phyloP scores from a whole-genome alignment of 2,113 vertebrate species.

The Oryzias curvinotus region DNA sequence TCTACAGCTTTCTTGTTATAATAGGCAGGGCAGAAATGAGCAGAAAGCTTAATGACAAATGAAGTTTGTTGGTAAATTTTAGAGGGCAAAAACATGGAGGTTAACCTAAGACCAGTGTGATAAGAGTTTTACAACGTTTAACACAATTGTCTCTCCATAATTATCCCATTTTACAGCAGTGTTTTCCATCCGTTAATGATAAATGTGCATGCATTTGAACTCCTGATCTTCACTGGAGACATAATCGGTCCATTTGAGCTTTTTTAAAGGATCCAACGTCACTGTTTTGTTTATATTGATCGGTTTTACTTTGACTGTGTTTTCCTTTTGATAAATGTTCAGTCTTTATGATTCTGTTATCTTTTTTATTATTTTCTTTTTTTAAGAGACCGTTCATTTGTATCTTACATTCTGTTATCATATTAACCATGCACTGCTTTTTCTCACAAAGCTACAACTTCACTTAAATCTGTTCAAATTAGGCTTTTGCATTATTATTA shows the following conservation, averaged over 20 bases:
- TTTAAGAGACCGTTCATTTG: not conserved
- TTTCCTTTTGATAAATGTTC: not conserved
- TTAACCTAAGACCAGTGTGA: too few relatives aligned
- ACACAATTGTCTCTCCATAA: not conserved
- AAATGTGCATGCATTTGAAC: slow-evolving; percentile 15
- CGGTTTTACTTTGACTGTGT: not conserved
- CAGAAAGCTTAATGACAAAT: too few relatives aligned
- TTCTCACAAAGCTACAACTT: not conserved
- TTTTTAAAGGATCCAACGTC: slow-evolving; percentile 14
- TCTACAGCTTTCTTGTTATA: too few relatives aligned
- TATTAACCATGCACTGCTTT: not conserved
- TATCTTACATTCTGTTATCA: not conserved
- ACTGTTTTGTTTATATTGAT: slow-evolving; percentile 26
- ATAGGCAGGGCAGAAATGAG: too few relatives aligned
- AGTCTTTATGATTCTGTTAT: not conserved
- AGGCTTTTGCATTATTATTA: too few relatives aligned
- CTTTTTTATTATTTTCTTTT: not conserved
- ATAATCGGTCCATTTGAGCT: slow-evolving; percentile 8
- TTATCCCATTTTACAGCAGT: not conserved
- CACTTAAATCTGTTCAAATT: too few relatives aligned
- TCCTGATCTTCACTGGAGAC: slow-evolving; percentile 7
- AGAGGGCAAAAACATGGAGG: too few relatives aligned
- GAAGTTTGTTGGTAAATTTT: too few relatives aligned
- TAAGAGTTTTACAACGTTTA: not conserved
- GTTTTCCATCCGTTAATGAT: slow-evolving; percentile 1